Evolutionary conservation across 2,113 vertebrate species (phyloP), one percentile per base, ranked within the genome.

Genomic region (Caloenas nicobarica): DNA sequence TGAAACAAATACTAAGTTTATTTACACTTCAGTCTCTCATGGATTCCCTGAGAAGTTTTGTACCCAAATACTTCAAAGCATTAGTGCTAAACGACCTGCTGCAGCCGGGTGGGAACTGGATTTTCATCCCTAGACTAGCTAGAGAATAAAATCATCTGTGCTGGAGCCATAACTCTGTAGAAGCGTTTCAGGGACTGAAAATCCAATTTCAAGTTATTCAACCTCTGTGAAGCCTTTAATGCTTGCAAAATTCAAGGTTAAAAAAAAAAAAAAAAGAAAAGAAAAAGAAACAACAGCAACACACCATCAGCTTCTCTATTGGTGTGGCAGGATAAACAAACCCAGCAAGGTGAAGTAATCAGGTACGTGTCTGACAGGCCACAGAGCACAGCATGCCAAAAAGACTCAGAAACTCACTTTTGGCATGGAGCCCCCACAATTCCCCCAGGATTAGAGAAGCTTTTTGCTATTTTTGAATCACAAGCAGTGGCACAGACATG

Each of bases 141-240:
- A 17, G 36, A 64, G 65, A 71, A 38, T 40, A 19, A 82, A 78
- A 38, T 54, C 28, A 44, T 78, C 76, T 29, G 65, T 38, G 54
- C 71, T 29, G 15, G 71, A 86, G 76, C 57, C 38, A n/a, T 16
- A 79, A 42, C 60, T 91, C 76, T 64, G 64, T 65, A 73, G 85
- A 48, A 64, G 81, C 65, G 73, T 95, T 78, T 70, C 42, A 73
- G 61, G 61, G 88, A 82, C 21, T 58, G 81, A 44, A 82, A 93
- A 95, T 93, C 81, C 91, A 91, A 91, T 95, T 91, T 86, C 34
- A 64, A 50, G 81, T 82, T 64, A 51, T 60, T 86, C 61, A 70
- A 22, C 26, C n/a, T 26, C 66, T 17, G 38, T 44, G 66, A 74
- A 82, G 24, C 11, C 65, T 69, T 58, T 86, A 89, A 86, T 79